Evolutionary conservation across 35 echinoderm and acorn worm genomes (phyloP).

Genomic region (Diadema setosum): DNA sequence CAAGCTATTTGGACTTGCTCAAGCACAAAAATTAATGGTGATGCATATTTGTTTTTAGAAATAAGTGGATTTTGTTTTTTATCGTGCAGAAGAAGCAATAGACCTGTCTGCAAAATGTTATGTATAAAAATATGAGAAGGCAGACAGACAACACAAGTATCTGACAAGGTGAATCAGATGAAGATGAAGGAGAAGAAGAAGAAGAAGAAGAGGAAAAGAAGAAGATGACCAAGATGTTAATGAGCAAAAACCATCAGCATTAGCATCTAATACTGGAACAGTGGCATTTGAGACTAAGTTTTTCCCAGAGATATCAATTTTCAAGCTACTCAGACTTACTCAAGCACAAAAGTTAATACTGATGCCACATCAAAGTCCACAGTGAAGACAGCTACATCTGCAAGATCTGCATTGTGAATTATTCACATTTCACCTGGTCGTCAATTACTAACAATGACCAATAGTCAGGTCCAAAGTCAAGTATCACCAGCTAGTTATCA

Average conservation of each 20-base stretch:
- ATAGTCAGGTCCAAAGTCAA: too few relatives aligned
- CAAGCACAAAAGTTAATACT: not conserved
- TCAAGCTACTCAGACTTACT: not conserved
- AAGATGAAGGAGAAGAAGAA: too few relatives aligned
- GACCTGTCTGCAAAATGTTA: not conserved
- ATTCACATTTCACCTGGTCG: not conserved
- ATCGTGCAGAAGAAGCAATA: not conserved
- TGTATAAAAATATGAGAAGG: not conserved
- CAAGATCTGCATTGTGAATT: not conserved
- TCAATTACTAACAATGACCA: not conserved
- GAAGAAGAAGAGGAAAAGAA: too few relatives aligned
- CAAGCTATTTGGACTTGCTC: not conserved
- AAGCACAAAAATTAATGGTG: not conserved
- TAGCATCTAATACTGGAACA: not conserved
- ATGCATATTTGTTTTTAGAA: not conserved
- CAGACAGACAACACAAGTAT: not conserved
- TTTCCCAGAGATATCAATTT: not conserved
- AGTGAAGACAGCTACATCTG: not conserved
- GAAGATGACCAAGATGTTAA: not conserved
- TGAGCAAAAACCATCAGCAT: not conserved
- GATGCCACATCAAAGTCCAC: not conserved
- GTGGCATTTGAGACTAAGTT: not conserved
- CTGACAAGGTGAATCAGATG: not conserved
- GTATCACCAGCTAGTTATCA: too few relatives aligned
- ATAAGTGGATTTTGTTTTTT: not conserved